A percentile compares a stretch with the other conserved stretches of the same genome.
Conservation (phyloP, 2,888 invertebrate genomes). For the Rhyacophila evoluta region DNA sequence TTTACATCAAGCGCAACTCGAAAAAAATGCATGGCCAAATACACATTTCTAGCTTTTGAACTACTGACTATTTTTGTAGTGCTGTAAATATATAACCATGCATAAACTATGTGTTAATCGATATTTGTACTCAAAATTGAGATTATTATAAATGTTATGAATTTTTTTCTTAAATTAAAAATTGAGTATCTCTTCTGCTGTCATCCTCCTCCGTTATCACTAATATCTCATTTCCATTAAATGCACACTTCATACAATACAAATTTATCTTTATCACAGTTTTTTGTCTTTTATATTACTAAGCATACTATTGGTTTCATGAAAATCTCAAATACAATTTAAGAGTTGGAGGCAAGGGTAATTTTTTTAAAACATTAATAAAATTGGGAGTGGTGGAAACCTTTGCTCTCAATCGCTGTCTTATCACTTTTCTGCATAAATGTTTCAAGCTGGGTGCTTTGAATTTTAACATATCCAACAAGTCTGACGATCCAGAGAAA, state of each 20-base stretch:
- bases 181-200: too few species aligned
- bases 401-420: conserved; percentile 37
- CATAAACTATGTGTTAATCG: too few species aligned
- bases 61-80: too few species aligned
- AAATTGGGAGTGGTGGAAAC: conserved; percentile 44
- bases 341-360: conserved; percentile 46
- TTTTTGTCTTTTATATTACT: neutral
- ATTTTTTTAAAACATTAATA: conserved; percentile 38
- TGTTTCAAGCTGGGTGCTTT: conserved; percentile 48
- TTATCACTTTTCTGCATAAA: conserved; percentile 44
- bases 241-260: neutral
- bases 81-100: too few species aligned
- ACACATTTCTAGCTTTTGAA: too few species aligned
- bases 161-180: too few species aligned
- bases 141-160: too few species aligned
- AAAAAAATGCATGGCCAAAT: too few species aligned
- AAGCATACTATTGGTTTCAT: neutral
- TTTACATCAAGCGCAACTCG: too few species aligned
- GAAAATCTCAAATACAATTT: conserved; percentile 49
- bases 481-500: conserved; percentile 8
- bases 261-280: neutral
- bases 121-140: too few species aligned
- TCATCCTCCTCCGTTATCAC: too few species aligned
- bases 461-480: conserved; percentile 37
- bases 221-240: neutral